These are phyloP conservation scores for Graphium colonna DNA, from an alignment of 2,888 invertebrate species.

Conservation along the genomic window DNA sequence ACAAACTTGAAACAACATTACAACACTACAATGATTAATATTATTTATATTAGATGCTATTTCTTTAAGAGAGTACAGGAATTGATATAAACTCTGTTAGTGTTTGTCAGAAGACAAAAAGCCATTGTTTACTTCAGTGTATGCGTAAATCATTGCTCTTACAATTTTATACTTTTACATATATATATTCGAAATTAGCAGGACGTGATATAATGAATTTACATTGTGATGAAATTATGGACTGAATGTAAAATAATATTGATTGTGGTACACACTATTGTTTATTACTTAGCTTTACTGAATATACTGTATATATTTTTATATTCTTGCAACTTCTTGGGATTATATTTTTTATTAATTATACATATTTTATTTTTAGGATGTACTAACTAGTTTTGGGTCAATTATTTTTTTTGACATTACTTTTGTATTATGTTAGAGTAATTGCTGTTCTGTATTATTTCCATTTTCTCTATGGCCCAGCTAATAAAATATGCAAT, in stretches of 20 bases:
- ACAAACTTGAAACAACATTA: slow-evolving; percentile 83
- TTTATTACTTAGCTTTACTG: slow-evolving; percentile 39
- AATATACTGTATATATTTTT: slow-evolving; percentile 55
- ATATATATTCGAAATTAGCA: slow-evolving; percentile 51
- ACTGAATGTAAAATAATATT: slow-evolving; percentile 52
- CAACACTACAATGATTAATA: slow-evolving; percentile 67
- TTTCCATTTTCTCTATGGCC: slow-evolving; percentile 69
- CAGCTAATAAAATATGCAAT: slow-evolving; percentile 51
- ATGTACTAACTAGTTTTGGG: slow-evolving; percentile 48
- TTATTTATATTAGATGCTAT: slow-evolving; percentile 24
- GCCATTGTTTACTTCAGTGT: slow-evolving; percentile 34
- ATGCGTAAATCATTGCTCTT: slow-evolving; percentile 27
- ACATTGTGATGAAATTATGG: slow-evolving; percentile 60
- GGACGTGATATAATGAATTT: slow-evolving; percentile 52
- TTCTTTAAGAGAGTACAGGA: slow-evolving; percentile 12
- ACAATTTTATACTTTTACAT: slow-evolving; percentile 33
- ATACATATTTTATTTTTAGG: slow-evolving; percentile 48
- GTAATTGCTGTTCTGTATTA: slow-evolving; percentile 66
- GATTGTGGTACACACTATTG: slow-evolving; percentile 33
- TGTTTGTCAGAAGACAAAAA: slow-evolving; percentile 19
- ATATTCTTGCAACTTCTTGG: slow-evolving; percentile 48
- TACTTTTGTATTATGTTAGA: slow-evolving; percentile 57
- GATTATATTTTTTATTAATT: slow-evolving; percentile 46
- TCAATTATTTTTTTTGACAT: slow-evolving; percentile 60
- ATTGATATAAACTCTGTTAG: slow-evolving; percentile 17